A percentile compares a stretch with the other conserved stretches of the same genome.
Conservation (phyloP, 92 coral and sea anemone species). For the Desmophyllum pertusum region DNA sequence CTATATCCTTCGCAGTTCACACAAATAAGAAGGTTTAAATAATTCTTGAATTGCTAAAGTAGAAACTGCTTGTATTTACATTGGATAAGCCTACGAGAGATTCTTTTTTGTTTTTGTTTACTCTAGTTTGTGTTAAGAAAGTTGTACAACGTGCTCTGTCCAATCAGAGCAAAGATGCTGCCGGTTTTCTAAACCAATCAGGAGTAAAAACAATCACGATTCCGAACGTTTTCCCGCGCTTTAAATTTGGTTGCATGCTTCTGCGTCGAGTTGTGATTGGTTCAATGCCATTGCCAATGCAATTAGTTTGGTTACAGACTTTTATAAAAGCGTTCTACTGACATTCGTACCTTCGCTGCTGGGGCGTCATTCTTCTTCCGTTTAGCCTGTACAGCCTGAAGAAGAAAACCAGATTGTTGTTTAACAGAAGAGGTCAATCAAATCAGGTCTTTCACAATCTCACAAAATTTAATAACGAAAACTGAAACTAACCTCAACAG, state of each 20-base stretch:
- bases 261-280: neutral
- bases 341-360: slow-evolving; percentile 44
- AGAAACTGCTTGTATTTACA: too few species aligned
- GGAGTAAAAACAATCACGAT: neutral
- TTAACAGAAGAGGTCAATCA: neutral
- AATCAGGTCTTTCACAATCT: too few species aligned
- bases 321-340: neutral
- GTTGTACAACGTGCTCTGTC: neutral
- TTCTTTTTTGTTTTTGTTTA: too few species aligned
- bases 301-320: neutral
- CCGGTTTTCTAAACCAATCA: too few species aligned
- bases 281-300: neutral
- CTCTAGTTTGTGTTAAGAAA: too few species aligned
- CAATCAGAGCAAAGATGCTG: neutral
- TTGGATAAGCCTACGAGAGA: too few species aligned
- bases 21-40: neutral
- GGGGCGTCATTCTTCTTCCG: slow-evolving; percentile 40
- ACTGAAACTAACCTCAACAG: slow-evolving; percentile 37
- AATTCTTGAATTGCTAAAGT: neutral
- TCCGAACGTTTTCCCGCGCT: too few species aligned
- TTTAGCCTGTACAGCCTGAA: slow-evolving; percentile 53
- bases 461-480: neutral
- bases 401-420: neutral
- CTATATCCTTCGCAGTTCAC: neutral
- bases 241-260: neutral